phyloP scores from a whole-genome alignment of 2,888 invertebrate genomes.

The Reticulitermes lucifugus region DNA sequence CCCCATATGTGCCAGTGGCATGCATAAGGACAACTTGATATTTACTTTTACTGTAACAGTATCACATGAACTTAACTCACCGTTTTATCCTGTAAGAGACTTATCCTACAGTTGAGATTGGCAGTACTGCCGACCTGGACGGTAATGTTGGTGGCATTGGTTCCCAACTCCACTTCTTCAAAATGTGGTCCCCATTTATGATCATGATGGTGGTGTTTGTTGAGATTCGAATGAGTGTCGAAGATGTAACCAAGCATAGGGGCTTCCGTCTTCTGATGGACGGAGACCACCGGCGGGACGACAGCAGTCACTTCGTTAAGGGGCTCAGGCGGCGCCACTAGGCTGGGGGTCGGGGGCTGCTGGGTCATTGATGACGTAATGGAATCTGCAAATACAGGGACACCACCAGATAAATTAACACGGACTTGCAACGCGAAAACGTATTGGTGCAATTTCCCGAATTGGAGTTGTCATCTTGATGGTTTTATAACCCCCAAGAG shows the following conservation, averaged over 20 bases:
- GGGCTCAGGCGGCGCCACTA: conserved; percentile 22
- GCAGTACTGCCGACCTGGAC: conserved; percentile 80
- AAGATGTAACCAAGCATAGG: conserved; percentile 81
- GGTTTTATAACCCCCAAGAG: background rate
- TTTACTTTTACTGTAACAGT: background rate
- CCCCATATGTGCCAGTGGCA: too few relatives aligned
- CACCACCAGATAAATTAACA: background rate
- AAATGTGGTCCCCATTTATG: conserved; percentile 73
- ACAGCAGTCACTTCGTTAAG: background rate
- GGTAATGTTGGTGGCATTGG: conserved; percentile 76
- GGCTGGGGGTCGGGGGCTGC: conserved; percentile 12
- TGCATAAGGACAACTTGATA: too few relatives aligned
- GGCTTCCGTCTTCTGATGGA: conserved; percentile 66
- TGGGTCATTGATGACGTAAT: conserved; percentile 31
- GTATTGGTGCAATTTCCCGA: background rate
- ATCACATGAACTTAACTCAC: conserved; percentile 64
- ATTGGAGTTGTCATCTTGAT: background rate
- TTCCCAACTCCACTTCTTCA: conserved; percentile 64
- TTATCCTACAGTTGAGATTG: conserved; percentile 79
- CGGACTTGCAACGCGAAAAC: background rate
- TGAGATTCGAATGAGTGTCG: conserved; percentile 75
- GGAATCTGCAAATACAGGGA: conserved; percentile 2
- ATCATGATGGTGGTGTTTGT: conserved; percentile 77
- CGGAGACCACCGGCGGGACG: background rate
- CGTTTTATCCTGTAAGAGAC: conserved; percentile 80